Evolutionary conservation across 92 coral and sea anemone genomes (phyloP), one percentile per base, ranked within the genome.

Genomic region (Epizoanthus rinbou): DNA sequence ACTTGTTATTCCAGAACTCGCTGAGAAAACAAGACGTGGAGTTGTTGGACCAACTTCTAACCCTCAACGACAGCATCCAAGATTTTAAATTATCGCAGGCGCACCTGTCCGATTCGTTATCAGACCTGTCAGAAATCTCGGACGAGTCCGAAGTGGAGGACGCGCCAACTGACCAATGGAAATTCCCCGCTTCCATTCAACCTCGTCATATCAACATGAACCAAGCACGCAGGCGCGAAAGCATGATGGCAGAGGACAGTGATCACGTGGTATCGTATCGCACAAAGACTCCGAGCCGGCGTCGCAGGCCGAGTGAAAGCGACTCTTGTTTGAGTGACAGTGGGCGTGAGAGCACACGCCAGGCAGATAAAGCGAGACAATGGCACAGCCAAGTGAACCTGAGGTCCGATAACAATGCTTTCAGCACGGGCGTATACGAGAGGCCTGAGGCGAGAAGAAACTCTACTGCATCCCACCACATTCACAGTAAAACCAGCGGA

Each of bases 11-110:
- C 21, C 41, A 93, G 97, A 93, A 93, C 67, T 88, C 94, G 58
- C 70, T 93, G 5, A 88, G 97, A 62, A 85, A 89, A 72, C 97
- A 93, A 78, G 97, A 93, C 85, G 86, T 91, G 73, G 92, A 88
- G 22, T 71, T 93, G 17, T 74, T 93, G 69, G 88, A 86, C 52
- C 97, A 93, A 50, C 91, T 93, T 13, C 87, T 93, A 16, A 88
- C 87, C 2, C 91, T 93, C 37, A 89, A 93, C 87, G 87, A 93
- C 71, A 93, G 94, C 66, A 93, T 93, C 63, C 97, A 89, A 47
- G 92, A 93, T 8, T 86, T 93, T 88, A 93, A 91, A 81, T 80
- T 85, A 22, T 67, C 89, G 33, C 92, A 90, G 74, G 80, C 83
- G 18, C 28, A 80, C 35, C 60, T 69, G 10, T 79, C 80, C 52